phyloP scores from a whole-genome alignment of 2,113 vertebrate species.

The Rafetus swinhoei region DNA sequence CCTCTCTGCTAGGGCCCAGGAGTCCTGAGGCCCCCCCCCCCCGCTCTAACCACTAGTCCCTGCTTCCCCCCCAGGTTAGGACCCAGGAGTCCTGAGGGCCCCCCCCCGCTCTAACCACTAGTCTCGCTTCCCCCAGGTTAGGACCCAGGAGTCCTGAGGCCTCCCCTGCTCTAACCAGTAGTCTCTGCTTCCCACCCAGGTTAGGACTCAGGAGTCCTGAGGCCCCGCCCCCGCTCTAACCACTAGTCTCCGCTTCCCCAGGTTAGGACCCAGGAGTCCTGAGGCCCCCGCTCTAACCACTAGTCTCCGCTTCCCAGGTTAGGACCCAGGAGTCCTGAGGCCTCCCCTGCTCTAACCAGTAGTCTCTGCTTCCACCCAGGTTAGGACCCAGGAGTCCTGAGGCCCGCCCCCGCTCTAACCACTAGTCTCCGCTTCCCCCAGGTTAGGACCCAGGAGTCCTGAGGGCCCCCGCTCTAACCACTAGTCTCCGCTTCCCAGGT shows the following conservation, averaged over 20 bases:
- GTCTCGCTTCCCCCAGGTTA: background rate
- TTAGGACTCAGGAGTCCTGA: background rate
- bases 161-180: no score
- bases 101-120: background rate
- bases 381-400: background rate
- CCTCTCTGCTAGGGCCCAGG: no score
- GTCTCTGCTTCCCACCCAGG: background rate
- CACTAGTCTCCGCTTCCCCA: background rate
- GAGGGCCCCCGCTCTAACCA: background rate
- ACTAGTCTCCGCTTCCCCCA: background rate
- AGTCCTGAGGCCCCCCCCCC: background rate
- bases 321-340: background rate
- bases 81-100: background rate
- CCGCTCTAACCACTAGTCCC: background rate
- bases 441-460: background rate
- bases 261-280: background rate
- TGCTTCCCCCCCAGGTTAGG: background rate
- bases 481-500: background rate
- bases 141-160: background rate
- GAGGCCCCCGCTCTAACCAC: background rate
- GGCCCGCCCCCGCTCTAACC: no score
- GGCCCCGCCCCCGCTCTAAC: no score
- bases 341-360: no score
- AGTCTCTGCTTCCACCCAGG: background rate
- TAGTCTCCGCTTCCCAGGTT: background rate